Evolutionary conservation across 2,797 vertebrate genomes (phyloP).

Genomic region (Pangasius djambal): DNA sequence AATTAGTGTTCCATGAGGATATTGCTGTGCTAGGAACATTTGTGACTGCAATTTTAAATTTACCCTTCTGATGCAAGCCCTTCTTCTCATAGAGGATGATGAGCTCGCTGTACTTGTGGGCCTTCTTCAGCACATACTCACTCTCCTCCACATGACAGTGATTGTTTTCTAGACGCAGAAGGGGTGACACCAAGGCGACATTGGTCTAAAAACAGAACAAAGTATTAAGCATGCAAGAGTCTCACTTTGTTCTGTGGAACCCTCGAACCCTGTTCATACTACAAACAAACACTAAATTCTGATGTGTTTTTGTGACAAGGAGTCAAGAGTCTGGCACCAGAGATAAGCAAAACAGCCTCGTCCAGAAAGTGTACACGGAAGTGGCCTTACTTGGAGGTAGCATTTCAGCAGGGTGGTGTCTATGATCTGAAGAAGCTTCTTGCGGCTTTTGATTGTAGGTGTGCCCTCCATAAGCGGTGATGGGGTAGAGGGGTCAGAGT

Average conservation of each 20-base stretch:
- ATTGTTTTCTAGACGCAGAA: slow-evolving; percentile 96
- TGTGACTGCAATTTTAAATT: background rate
- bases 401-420: slow-evolving; percentile 97
- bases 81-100: slow-evolving; percentile 99
- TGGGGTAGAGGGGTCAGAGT: slow-evolving; percentile 91
- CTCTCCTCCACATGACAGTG: slow-evolving; percentile 99
- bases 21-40: background rate
- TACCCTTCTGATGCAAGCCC: slow-evolving; percentile 96
- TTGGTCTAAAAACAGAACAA: slow-evolving; percentile 81
- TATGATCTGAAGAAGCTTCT: slow-evolving; percentile 96
- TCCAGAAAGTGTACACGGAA: background rate
- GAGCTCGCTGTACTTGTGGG: slow-evolving; percentile 97
- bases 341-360: background rate
- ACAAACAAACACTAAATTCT: background rate
- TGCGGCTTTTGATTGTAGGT: slow-evolving; percentile 96
- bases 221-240: background rate
- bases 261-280: too few relatives aligned
- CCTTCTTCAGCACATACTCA: slow-evolving; percentile 96
- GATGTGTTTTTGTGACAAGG: background rate
- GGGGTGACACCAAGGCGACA: slow-evolving; percentile 92
- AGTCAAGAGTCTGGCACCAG: too few relatives aligned
- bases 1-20: background rate
- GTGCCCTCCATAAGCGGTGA: slow-evolving; percentile 97
- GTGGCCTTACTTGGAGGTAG: slow-evolving; percentile 89
- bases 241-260: background rate